Conservation (phyloP, 2,113 vertebrate species). For the Perca flavescens region DNA sequence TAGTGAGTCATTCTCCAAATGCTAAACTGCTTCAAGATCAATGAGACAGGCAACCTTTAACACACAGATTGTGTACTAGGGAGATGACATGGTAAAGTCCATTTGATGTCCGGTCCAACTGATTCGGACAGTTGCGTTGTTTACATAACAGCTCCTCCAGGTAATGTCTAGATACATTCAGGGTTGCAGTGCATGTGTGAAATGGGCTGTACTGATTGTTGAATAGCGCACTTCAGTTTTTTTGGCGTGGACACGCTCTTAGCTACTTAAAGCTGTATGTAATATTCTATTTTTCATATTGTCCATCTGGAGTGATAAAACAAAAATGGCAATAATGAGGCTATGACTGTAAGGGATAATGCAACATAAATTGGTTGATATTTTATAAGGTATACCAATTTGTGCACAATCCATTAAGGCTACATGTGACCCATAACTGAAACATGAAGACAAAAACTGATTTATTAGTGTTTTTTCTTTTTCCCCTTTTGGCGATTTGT, state of each 20-base stretch:
- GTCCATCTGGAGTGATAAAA: conserved; percentile 17
- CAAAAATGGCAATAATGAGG: conserved; percentile 2
- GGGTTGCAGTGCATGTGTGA: too few species aligned
- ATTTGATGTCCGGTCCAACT: too few species aligned
- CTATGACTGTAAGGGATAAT: neutral
- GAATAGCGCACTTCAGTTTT: neutral
- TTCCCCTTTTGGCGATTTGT: conserved; percentile 2
- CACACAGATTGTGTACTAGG: too few species aligned
- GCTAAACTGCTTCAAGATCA: neutral
- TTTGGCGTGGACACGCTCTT: neutral
- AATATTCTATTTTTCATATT: conserved; percentile 9
- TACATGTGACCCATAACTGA: conserved; percentile 9
- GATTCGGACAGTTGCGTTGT: too few species aligned
- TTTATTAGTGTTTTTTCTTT: conserved; percentile 10
- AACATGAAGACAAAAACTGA: neutral
- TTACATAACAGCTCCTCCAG: too few species aligned
- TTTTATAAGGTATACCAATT: conserved; percentile 15
- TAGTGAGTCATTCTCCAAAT: neutral
- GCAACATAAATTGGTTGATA: conserved; percentile 30
- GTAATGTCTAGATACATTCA: too few species aligned
- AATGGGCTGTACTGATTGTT: neutral
- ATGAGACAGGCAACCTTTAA: neutral
- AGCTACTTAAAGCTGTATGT: conserved; percentile 1
- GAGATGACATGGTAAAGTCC: too few species aligned
- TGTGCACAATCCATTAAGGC: conserved; percentile 6